phyloP scores from a whole-genome alignment of 2,113 vertebrate genomes.

The Phalacrocorax carbo region DNA sequence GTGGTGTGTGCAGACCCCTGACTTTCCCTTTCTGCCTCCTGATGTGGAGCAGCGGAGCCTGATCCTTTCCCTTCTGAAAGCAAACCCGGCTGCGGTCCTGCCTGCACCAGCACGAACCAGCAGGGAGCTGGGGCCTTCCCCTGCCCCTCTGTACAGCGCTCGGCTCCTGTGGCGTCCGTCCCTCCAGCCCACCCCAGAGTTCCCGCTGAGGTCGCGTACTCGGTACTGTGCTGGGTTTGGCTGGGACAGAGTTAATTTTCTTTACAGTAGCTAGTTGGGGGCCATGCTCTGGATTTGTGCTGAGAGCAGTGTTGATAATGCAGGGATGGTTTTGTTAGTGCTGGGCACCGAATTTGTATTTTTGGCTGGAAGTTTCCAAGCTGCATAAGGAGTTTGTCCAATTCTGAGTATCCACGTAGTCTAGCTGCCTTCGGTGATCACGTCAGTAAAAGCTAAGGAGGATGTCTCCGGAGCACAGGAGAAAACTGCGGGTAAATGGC shows the following conservation, averaged over 20 bases:
- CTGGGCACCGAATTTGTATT: not conserved
- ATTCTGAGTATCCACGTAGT: not conserved
- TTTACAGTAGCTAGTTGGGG: too few relatives aligned
- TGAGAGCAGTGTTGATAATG: too few relatives aligned
- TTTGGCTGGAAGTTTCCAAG: not conserved
- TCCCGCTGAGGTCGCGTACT: not conserved
- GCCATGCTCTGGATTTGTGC: too few relatives aligned
- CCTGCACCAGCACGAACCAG: not conserved
- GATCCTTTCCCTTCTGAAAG: not conserved
- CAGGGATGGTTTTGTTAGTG: too few relatives aligned
- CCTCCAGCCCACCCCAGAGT: fast-evolving
- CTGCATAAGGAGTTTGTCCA: not conserved
- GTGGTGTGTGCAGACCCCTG: fast-evolving
- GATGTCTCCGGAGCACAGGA: not conserved
- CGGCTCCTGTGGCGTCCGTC: not conserved
- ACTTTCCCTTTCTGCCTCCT: not conserved
- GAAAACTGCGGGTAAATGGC: not conserved
- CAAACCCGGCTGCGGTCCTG: not conserved
- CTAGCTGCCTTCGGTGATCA: not conserved
- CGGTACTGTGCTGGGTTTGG: too few relatives aligned
- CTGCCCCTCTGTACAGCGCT: fast-evolving
- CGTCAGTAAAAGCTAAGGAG: not conserved
- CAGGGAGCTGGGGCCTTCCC: too few relatives aligned
- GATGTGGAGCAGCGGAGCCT: not conserved
- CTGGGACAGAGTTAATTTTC: too few relatives aligned